Evolutionary conservation across 1,140 invertebrate genomes (phyloP).

Genomic region (Tenebrio molitor): DNA sequence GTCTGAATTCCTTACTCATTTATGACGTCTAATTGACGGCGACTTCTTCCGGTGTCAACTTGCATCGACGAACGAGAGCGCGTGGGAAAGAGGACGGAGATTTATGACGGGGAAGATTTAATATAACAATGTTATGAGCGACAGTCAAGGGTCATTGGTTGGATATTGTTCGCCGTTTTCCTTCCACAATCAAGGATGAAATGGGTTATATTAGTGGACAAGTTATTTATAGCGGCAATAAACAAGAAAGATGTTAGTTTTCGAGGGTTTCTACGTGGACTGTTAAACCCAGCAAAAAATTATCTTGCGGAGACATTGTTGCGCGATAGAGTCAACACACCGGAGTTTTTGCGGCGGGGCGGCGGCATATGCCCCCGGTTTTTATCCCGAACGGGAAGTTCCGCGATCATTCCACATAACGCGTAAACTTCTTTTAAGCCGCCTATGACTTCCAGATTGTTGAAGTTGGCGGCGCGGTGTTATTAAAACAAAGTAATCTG

Average conservation of each 20-base stretch:
- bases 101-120: slow-evolving; percentile 36
- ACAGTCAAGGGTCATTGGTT: slow-evolving; percentile 45
- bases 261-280: slow-evolving; percentile 32
- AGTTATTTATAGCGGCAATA: slow-evolving; percentile 37
- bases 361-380: too few relatives aligned
- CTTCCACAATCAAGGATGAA: slow-evolving; percentile 38
- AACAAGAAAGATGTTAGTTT: slow-evolving; percentile 38
- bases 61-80: too few relatives aligned
- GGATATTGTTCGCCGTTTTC: slow-evolving; percentile 32
- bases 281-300: slow-evolving; percentile 37
- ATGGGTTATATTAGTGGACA: slow-evolving; percentile 39
- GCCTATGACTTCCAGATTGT: slow-evolving; percentile 23
- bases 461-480: slow-evolving; percentile 2
- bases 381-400: too few relatives aligned
- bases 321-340: slow-evolving; percentile 6
- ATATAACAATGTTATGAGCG: slow-evolving; percentile 44
- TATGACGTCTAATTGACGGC: slow-evolving; percentile 22
- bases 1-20: slow-evolving; percentile 20
- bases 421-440: slow-evolving; percentile 18
- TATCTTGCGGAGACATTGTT: slow-evolving; percentile 9
- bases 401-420: slow-evolving; percentile 9
- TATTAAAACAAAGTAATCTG: slow-evolving; percentile 34
- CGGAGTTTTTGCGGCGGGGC: too few relatives aligned
- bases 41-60: too few relatives aligned
- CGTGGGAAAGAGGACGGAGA: slow-evolving; percentile 20